Conservation (phyloP, 2,797 vertebrate genomes). For the Pseudomugil tenellus region DNA sequence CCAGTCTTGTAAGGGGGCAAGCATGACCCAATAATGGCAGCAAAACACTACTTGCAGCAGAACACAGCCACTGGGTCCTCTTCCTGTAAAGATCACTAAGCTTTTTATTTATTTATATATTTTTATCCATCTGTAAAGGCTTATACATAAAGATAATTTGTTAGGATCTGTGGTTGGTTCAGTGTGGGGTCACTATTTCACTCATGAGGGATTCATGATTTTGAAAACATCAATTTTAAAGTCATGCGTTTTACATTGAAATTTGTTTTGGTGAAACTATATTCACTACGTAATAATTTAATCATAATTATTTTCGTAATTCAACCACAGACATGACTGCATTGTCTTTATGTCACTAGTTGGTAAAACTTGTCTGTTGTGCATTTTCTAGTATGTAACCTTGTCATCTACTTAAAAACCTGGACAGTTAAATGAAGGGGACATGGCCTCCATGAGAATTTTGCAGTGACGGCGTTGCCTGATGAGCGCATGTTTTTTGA, state of each 20-base stretch:
- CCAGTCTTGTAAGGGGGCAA: background rate
- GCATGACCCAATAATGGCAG: background rate
- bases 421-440: slow-evolving; percentile 36
- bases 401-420: slow-evolving; percentile 37
- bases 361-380: slow-evolving; percentile 11
- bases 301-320: background rate
- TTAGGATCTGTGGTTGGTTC: background rate
- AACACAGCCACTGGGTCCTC: background rate
- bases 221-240: background rate
- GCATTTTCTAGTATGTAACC: slow-evolving; percentile 42
- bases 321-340: background rate
- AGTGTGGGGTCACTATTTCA: background rate
- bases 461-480: slow-evolving; percentile 27
- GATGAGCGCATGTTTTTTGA: slow-evolving; percentile 62
- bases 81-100: background rate
- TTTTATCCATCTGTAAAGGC: background rate
- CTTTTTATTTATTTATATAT: background rate
- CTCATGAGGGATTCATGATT: background rate
- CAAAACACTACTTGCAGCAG: background rate
- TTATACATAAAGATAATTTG: background rate
- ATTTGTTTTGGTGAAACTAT: background rate
- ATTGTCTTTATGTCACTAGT: background rate
- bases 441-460: slow-evolving; percentile 32
- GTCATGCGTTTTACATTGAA: too few species aligned
- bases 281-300: background rate